Conservation (phyloP, 2,113 vertebrate species). For the Castor canadensis region DNA sequence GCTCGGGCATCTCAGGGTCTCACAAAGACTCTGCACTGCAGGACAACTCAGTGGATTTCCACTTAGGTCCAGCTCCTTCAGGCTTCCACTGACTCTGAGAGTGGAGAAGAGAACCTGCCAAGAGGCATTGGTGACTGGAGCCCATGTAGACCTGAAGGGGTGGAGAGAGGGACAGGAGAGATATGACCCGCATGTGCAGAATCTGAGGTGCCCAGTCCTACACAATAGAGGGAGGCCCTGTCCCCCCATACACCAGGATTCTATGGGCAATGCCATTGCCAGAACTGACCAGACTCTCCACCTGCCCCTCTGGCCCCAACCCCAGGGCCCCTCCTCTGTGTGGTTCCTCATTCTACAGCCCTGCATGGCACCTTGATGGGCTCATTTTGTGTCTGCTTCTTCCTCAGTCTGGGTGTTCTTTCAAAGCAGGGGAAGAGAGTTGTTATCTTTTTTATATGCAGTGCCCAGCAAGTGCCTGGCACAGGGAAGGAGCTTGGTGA, state of each 20-base stretch:
- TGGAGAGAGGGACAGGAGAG: neutral
- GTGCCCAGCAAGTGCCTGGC: neutral
- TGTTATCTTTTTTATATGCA: neutral
- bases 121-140: neutral
- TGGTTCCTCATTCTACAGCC: neutral
- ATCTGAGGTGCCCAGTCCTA: neutral
- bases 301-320: neutral
- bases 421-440: neutral
- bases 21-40: neutral
- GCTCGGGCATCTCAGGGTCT: neutral
- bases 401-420: neutral
- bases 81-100: neutral
- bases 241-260: neutral
- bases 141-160: neutral
- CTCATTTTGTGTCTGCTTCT: neutral
- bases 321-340: neutral
- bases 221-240: neutral
- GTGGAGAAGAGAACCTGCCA: slow-evolving; percentile 34
- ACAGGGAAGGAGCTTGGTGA: neutral
- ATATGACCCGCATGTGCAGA: rapidly evolving
- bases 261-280: too few species aligned
- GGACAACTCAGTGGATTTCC: neutral
- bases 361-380: too few species aligned
- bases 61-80: slow-evolving; percentile 54
- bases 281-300: neutral